phyloP scores from a whole-genome alignment of 2,888 invertebrate species.

The Pteria penguin region DNA sequence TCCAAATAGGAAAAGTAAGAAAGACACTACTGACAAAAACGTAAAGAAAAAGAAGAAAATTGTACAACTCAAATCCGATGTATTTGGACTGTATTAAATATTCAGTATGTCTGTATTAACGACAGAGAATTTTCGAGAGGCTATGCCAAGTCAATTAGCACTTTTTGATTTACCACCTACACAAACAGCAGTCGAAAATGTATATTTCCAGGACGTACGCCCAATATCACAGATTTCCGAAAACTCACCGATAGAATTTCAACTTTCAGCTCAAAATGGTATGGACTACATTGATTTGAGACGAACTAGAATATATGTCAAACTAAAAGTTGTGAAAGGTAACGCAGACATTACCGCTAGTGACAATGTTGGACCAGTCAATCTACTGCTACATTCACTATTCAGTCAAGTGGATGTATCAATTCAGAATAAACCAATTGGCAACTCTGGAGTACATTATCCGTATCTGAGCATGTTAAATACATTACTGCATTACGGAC shows the following conservation, averaged over 20 bases:
- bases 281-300: too few relatives aligned
- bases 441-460: neutral
- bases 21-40: neutral
- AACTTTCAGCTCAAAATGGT: conserved; percentile 38
- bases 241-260: conserved; percentile 40
- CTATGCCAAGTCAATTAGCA: conserved; percentile 26
- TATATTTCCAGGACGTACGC: conserved; percentile 41
- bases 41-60: neutral
- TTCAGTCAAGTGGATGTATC: conserved; percentile 26
- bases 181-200: conserved; percentile 38
- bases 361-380: conserved; percentile 24
- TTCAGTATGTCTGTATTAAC: conserved; percentile 13
- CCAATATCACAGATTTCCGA: conserved; percentile 35
- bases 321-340: conserved; percentile 31
- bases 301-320: too few relatives aligned
- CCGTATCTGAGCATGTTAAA: conserved; percentile 8
- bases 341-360: conserved; percentile 9
- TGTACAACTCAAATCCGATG: conserved; percentile 10
- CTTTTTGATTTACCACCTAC: conserved; percentile 43
- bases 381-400: conserved; percentile 12
- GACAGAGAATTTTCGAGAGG: conserved; percentile 6
- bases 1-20: neutral
- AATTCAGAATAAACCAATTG: conserved; percentile 15
- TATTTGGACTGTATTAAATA: conserved; percentile 17
- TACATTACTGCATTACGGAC: neutral